Conservation (phyloP, 1,140 invertebrate genomes). For the Brachionus rotundiformis region DNA sequence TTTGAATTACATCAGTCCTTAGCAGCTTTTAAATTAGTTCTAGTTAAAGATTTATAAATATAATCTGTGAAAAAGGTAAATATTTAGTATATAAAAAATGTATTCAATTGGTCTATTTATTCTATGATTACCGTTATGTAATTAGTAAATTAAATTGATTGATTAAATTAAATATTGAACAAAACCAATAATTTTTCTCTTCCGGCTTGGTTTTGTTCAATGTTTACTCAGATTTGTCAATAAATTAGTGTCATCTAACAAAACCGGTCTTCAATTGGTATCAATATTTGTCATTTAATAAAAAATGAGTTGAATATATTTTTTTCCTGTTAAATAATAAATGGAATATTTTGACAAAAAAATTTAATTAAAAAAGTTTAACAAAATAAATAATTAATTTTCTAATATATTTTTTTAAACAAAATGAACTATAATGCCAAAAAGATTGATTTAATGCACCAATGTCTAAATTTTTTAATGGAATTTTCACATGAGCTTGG, state of each 20-base stretch:
- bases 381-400: no score
- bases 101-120: not conserved
- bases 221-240: not conserved
- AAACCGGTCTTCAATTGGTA: not conserved
- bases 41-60: not conserved
- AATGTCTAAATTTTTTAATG: no score
- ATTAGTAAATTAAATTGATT: not conserved
- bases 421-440: no score
- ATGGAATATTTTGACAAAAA: no score
- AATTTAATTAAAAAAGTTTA: no score
- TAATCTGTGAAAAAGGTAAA: slow-evolving; percentile 19
- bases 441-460: no score
- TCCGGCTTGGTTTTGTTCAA: not conserved
- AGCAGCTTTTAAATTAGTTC: slow-evolving; percentile 19
- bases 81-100: no score
- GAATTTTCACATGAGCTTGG: no score
- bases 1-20: slow-evolving; percentile 9
- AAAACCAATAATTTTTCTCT: not conserved
- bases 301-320: not conserved
- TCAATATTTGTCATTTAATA: not conserved
- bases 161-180: slow-evolving; percentile 16
- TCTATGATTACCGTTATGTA: not conserved
- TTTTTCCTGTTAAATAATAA: no score
- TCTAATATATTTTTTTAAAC: no score
- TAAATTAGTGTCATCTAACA: not conserved